phyloP scores from a whole-genome alignment of 2,113 vertebrate species.

The Polypterus bichir region DNA sequence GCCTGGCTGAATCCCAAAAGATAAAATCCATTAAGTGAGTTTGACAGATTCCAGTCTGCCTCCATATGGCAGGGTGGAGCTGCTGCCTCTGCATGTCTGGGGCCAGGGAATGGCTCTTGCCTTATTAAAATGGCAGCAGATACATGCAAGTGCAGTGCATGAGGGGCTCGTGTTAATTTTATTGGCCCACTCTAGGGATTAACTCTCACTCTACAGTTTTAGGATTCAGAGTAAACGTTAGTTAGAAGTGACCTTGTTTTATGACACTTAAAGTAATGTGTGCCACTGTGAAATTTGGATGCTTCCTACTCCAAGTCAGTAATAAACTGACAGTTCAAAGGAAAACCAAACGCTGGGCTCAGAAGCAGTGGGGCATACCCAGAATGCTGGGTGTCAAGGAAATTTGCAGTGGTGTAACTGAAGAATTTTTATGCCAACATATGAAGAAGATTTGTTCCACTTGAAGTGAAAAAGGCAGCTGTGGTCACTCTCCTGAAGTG shows the following conservation, averaged over 20 bases:
- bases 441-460: conserved; percentile 32
- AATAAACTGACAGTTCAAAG: conserved; percentile 1
- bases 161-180: conserved; percentile 35
- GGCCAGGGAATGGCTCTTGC: conserved; percentile 49
- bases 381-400: conserved; percentile 18
- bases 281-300: conserved; percentile 14
- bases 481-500: conserved; percentile 18
- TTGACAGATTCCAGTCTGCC: conserved; percentile 68
- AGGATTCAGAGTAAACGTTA: conserved; percentile 27
- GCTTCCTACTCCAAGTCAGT: conserved; percentile 15
- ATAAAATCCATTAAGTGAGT: conserved; percentile 65
- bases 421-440: conserved; percentile 20
- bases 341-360: conserved; percentile 1
- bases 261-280: conserved; percentile 13
- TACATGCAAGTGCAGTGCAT: conserved; percentile 49
- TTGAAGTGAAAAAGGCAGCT: conserved; percentile 10
- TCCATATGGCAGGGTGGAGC: conserved; percentile 61
- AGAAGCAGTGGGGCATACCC: conserved; percentile 14
- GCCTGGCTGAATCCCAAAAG: conserved; percentile 60
- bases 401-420: conserved; percentile 22
- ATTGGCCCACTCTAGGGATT: conserved; percentile 27
- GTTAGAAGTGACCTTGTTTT: conserved; percentile 28
- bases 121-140: conserved; percentile 61
- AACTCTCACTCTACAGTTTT: conserved; percentile 18
- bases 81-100: conserved; percentile 37